Conservation (phyloP, 2,888 invertebrate species). For the Tetanocera ferruginea region DNA sequence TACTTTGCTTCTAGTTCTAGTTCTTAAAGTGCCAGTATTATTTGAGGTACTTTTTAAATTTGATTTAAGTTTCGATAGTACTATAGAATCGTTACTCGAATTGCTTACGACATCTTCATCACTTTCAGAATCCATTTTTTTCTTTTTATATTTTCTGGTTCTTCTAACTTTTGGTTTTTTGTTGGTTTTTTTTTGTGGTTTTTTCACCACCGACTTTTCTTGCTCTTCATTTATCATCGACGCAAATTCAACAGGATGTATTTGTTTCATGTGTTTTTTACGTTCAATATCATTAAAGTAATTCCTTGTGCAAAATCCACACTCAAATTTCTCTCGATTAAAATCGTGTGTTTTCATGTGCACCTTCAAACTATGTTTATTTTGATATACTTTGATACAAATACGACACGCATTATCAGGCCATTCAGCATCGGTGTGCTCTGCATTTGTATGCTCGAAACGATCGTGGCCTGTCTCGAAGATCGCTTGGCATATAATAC, state of each 20-base stretch:
- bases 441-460: conserved; percentile 42
- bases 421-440: conserved; percentile 43
- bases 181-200: too few species aligned
- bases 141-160: too few species aligned
- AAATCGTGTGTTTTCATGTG: conserved; percentile 44
- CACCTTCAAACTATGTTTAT: neutral
- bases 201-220: neutral
- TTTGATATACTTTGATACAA: conserved; percentile 33
- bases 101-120: too few species aligned
- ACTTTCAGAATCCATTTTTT: too few species aligned
- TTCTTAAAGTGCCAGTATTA: too few species aligned
- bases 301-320: conserved; percentile 25
- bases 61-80: too few species aligned
- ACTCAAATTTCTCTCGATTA: conserved; percentile 24
- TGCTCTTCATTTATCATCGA: neutral
- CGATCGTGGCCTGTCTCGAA: conserved; percentile 35
- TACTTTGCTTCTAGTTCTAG: too few species aligned
- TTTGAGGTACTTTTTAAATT: too few species aligned
- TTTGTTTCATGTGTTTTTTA: neutral
- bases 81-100: too few species aligned
- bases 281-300: neutral
- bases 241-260: neutral
- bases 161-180: too few species aligned
- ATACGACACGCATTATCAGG: conserved; percentile 37
- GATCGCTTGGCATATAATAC: conserved; percentile 36